Evolutionary conservation across 2,888 invertebrate species (phyloP).

Genomic region (Acleris cristana): DNA sequence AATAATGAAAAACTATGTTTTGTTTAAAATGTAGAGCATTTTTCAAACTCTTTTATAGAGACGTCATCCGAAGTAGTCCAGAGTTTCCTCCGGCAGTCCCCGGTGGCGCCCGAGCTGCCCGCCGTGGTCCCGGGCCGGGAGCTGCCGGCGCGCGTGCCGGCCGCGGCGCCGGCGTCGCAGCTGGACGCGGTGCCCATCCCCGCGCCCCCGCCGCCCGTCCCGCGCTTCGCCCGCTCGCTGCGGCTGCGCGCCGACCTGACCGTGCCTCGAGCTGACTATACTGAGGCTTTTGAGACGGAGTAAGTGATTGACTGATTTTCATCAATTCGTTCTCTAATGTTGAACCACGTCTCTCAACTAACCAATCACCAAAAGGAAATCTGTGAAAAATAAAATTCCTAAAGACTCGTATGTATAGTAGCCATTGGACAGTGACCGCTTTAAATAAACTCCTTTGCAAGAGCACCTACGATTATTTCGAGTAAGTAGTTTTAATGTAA

Average conservation of each 20-base stretch:
- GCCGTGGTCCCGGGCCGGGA: constrained; percentile 24
- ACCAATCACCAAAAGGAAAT: too few relatives aligned
- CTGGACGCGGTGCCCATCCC: constrained; percentile 13
- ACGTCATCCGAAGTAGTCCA: constrained; percentile 27
- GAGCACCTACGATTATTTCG: too few relatives aligned
- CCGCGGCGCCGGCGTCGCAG: constrained; percentile 23
- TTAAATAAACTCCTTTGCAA: too few relatives aligned
- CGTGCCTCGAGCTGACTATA: constrained; percentile 63
- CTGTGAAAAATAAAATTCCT: too few relatives aligned
- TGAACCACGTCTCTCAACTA: too few relatives aligned
- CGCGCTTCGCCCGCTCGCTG: constrained; percentile 56
- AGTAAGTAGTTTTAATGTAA: too few relatives aligned
- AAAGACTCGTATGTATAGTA: too few relatives aligned
- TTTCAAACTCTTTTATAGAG: background rate
- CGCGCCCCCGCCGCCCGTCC: constrained; percentile 44
- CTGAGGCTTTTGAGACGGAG: constrained; percentile 64
- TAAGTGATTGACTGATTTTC: constrained; percentile 38
- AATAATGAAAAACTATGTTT: too few relatives aligned
- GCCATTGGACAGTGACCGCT: too few relatives aligned
- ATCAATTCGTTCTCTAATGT: background rate
- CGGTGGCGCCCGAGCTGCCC: constrained; percentile 8
- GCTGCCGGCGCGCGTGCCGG: constrained; percentile 26
- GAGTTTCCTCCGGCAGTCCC: constrained; percentile 25
- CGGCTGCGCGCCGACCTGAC: constrained; percentile 57
- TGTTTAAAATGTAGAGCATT: too few relatives aligned